phyloP scores from a whole-genome alignment of 2,888 invertebrate genomes.

The Corbicula japonica region DNA sequence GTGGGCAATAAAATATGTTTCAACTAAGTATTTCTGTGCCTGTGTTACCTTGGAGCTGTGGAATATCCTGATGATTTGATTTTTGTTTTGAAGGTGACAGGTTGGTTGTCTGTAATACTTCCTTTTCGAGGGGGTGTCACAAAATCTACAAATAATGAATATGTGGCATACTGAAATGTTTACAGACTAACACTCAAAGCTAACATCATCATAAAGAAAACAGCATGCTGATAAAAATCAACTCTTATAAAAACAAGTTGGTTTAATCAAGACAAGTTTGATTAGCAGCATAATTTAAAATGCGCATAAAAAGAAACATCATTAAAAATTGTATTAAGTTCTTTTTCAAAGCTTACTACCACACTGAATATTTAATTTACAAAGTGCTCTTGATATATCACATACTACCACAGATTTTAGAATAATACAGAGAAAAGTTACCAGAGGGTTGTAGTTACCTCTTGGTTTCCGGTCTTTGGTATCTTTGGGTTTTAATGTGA shows the following conservation, averaged over 20 bases:
- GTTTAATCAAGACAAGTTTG: no score
- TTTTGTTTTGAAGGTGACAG: slow-evolving; percentile 82
- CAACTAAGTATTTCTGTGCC: background rate
- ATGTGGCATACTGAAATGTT: no score
- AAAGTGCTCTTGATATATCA: no score
- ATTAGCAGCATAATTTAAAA: no score
- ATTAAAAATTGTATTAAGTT: no score
- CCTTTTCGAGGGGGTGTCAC: slow-evolving; percentile 62
- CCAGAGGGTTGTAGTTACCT: slow-evolving; percentile 46
- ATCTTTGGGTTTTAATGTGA: slow-evolving; percentile 73
- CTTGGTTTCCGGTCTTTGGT: slow-evolving; percentile 63
- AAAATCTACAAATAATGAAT: slow-evolving; percentile 43
- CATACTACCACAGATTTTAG: no score
- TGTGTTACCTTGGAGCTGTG: slow-evolving; percentile 73
- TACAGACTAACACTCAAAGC: background rate
- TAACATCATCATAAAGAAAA: slow-evolving; percentile 13
- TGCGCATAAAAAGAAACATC: no score
- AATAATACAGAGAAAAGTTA: no score
- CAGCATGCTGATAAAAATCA: background rate
- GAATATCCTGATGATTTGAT: slow-evolving; percentile 85
- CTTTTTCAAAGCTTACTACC: no score
- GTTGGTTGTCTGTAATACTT: slow-evolving; percentile 76
- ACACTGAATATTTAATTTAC: no score
- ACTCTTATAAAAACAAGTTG: background rate
- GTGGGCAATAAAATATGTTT: no score